Base-by-base conservation (phyloP, 30 jellyfish, hydroid and myxozoan species). In the Cassiopea xamachana region DNA sequence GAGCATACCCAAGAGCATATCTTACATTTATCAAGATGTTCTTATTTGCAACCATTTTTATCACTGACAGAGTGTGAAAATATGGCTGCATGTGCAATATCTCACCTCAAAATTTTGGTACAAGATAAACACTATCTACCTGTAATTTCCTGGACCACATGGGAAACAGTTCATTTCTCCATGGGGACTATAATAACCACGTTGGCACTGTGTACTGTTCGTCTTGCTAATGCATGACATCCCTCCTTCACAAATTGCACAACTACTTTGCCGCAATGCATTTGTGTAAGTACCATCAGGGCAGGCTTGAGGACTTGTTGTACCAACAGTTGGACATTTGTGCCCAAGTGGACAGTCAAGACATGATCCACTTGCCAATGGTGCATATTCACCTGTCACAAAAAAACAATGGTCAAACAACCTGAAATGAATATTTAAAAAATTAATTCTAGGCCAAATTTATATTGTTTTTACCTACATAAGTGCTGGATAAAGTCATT, bases 191-290 rank as follows among this genome's bases (percentile, higher is more conserved):
- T 87, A 91, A 60, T 93, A 87, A 18, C 99, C 99, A 7, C 93
- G 81, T 69, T 75, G 93, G 86, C 99, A 95, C 51, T 83, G 76
- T 9, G 86, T 89, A 48, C 97, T 86, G 50, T 84, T 73, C 15
- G 93, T 95, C 80, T 92, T 81, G 67, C 93, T 78, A 16, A 75
- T 95, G 72, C 99, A 95, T 18, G 94, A 73, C 19, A 82, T 87
- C 17, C 99, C 99, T 1, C 98, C 93, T 84, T 95, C 99, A 92
- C 99, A 95, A 51, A 80, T 78, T 16, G 74, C 69, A 89, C 99
- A 95, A 43, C 87, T 59, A 12, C 93, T 67, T 72, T 95, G 99
- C 39, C 99, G 80, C 73, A 82, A 76, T 1, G 88, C 89, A 82
- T 77, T 88, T 78, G 99, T 51, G 73, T 95, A 95, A 75, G 89